Evolutionary conservation across 2,797 vertebrate species (phyloP), one percentile per base, ranked within the genome.

Genomic region (Jordanella pulchra): DNA sequence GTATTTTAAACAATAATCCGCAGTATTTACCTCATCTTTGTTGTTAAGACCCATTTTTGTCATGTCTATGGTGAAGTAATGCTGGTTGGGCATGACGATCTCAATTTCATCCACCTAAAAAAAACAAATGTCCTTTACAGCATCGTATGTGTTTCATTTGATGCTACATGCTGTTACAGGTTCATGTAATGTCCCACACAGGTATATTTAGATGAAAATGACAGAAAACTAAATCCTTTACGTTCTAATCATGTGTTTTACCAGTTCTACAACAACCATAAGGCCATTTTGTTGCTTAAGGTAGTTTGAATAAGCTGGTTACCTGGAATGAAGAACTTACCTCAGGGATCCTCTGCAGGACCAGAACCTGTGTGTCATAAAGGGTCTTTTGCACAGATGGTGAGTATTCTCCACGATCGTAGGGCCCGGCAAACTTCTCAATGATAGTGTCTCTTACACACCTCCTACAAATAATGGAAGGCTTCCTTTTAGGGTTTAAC

Each of bases 341-440:
- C 95, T 97, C 92, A 60, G 95, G 87, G 66, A 96, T 17, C 85
- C 85, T 92, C 42, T 92, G 90, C 85, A 99, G 91, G 60, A 95
- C 58, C 13, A 90, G 79, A 80, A 95, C 89, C 87, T 99, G 96
- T 78, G 96, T 93, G 3, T 93, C 88, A 78, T 97, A 98, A 69
- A 99, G 94, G 12, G 97, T 98, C 91, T 97, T 99, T 95, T 99
- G 98, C 73, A 99, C 96, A 30, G 97, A 99, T 0, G 96, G 95
- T 0, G 97, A 99, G 86, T 94, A 99, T 87, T 93, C 94, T 27
- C 97, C 97, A 42, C 70, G 84, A 80, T 96, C 93, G 0, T 92
- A 97, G 3, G 97, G 96, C 5, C 98, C 98, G 3, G 97, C 90
- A 91, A 99, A 99, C 85, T 92, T 97, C 89, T 97, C 95, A 14